These are phyloP conservation scores for Bicyclus anynana DNA, from an alignment of 1,140 invertebrate species.

Conservation along the genomic window DNA sequence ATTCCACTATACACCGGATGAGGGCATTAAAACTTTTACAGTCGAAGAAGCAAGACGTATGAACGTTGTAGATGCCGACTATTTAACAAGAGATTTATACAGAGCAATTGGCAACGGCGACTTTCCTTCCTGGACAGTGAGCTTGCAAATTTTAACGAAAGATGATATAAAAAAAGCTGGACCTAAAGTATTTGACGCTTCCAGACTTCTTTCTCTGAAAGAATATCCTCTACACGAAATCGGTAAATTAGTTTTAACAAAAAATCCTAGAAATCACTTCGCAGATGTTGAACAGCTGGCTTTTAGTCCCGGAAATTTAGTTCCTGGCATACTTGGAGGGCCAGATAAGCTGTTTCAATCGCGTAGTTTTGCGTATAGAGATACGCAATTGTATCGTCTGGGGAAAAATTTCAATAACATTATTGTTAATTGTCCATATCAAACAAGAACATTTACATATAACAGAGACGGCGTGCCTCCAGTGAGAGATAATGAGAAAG, in stretches of 20 bases:
- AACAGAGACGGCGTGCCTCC: no score
- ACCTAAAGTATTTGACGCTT: slow-evolving; percentile 83
- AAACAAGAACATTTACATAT: no score
- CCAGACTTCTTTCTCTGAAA: slow-evolving; percentile 87
- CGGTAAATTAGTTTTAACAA: slow-evolving; percentile 89
- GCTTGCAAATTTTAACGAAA: slow-evolving; percentile 76
- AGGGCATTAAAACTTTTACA: no score
- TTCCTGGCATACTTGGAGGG: slow-evolving; percentile 89
- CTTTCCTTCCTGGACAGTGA: slow-evolving; percentile 84
- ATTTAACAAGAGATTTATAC: slow-evolving; percentile 84
- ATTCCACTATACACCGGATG: no score
- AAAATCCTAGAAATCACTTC: slow-evolving; percentile 92
- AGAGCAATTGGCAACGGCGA: slow-evolving; percentile 84
- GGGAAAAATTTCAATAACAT: no score
- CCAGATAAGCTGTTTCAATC: slow-evolving; percentile 94
- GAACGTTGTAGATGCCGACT: slow-evolving; percentile 84
- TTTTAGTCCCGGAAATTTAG: slow-evolving; percentile 90
- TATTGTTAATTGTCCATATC: no score
- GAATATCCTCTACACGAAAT: slow-evolving; percentile 91
- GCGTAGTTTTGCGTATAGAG: slow-evolving; percentile 91
- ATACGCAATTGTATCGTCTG: no score
- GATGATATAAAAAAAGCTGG: slow-evolving; percentile 47
- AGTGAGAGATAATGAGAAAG: no score
- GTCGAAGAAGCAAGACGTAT: slow-evolving; percentile 36
- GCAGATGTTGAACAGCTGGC: slow-evolving; percentile 93